Conservation (phyloP, 64 coral and sea anemone genomes). For the Exaiptasia diaphana region DNA sequence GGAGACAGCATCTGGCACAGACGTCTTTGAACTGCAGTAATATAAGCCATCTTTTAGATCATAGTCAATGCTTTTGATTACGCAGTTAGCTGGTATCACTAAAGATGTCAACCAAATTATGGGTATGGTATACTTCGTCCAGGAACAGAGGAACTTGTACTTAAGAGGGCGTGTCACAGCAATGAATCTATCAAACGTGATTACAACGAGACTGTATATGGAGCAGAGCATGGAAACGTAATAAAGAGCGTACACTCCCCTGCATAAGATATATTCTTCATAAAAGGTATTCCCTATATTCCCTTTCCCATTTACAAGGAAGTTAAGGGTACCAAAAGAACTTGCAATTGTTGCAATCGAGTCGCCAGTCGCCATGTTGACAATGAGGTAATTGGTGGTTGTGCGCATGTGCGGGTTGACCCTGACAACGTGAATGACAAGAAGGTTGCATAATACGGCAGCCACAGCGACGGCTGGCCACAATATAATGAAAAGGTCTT, state of each 20-base stretch:
- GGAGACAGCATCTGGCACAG: no score
- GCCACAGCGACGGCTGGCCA: no score
- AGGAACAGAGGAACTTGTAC: background rate
- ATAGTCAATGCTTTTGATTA: no score
- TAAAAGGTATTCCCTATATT: background rate
- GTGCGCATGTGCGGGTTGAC: background rate
- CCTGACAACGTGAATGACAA: background rate
- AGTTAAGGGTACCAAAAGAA: no score
- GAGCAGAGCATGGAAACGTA: background rate
- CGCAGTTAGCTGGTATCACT: background rate
- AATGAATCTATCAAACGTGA: background rate
- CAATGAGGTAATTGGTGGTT: background rate
- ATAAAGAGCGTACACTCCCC: background rate
- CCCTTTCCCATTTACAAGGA: background rate
- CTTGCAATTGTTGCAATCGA: no score
- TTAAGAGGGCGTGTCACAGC: background rate
- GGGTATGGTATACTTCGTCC: background rate
- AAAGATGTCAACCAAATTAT: background rate
- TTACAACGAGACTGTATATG: background rate
- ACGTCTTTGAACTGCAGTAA: no score
- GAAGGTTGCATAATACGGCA: background rate
- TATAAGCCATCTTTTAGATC: no score
- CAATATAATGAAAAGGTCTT: no score
- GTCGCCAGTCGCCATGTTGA: background rate
- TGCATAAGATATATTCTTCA: background rate